Percentiles rank a stretch among this genome's conserved stretches.
Evolutionary conservation across 2,797 vertebrate species (phyloP).

Genomic region (Apogon hyalosoma): DNA sequence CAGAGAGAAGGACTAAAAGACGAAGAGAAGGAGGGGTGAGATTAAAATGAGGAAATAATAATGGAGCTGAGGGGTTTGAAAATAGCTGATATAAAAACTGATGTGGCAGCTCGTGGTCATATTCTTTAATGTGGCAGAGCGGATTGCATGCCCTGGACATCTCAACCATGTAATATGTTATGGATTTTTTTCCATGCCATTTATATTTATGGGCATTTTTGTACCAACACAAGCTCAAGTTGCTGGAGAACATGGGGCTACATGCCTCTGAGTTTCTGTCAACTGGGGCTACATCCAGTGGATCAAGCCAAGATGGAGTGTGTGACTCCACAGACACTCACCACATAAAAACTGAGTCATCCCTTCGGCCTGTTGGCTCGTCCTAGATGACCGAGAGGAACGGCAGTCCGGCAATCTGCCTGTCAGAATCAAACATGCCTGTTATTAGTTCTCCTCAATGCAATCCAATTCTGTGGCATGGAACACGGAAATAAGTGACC

Average conservation of each 20-base stretch:
- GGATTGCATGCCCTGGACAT: constrained; percentile 24
- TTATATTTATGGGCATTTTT: constrained; percentile 36
- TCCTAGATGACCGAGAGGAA: constrained; percentile 41
- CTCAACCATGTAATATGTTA: constrained; percentile 36
- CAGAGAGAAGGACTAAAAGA: constrained; percentile 29
- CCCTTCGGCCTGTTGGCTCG: constrained; percentile 47
- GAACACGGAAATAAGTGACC: constrained; percentile 75
- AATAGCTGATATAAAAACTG: constrained; percentile 38
- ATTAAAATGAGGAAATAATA: constrained; percentile 63
- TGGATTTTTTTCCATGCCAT: constrained; percentile 21
- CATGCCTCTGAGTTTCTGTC: constrained; percentile 41
- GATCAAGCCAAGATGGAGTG: constrained; percentile 24
- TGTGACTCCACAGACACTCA: constrained; percentile 35
- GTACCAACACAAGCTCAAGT: constrained; percentile 2
- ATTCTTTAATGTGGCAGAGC: constrained; percentile 43
- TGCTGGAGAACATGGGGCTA: not conserved
- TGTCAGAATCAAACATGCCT: constrained; percentile 56
- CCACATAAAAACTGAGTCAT: constrained; percentile 68
- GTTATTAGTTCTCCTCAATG: constrained; percentile 59
- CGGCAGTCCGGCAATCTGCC: constrained; percentile 44
- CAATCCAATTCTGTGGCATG: constrained; percentile 65
- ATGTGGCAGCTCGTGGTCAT: constrained; percentile 37
- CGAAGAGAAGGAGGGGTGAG: constrained; percentile 26
- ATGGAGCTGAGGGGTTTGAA: constrained; percentile 46
- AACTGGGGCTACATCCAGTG: constrained; percentile 42